Conservation (phyloP, 2,113 vertebrate genomes). For the Ceyx margarethae region DNA sequence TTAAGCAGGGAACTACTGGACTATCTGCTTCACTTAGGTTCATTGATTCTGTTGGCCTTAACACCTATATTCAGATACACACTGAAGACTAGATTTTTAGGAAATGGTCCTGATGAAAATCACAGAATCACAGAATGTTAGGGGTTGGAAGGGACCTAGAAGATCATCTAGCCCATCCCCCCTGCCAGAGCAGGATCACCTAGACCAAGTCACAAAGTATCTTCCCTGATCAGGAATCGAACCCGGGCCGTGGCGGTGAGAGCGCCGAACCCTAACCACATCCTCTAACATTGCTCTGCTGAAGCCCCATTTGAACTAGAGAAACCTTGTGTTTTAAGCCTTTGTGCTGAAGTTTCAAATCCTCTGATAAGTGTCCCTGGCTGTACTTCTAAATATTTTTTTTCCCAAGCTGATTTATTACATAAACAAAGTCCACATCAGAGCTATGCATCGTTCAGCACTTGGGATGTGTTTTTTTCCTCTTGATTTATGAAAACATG, state of each 20-base stretch:
- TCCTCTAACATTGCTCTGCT: neutral
- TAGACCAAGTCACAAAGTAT: too few species aligned
- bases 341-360: conserved; percentile 34
- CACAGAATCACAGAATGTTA: too few species aligned
- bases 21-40: neutral
- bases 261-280: too few species aligned
- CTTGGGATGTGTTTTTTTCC: conserved; percentile 15
- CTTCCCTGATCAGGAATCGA: too few species aligned
- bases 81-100: neutral
- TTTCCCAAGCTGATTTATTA: conserved; percentile 36
- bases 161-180: too few species aligned
- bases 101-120: neutral
- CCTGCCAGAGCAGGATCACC: too few species aligned
- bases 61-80: neutral
- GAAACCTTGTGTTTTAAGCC: neutral
- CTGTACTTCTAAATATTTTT: neutral
- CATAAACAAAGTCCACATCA: conserved; percentile 36
- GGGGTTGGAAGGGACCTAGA: too few species aligned
- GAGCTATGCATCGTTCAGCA: neutral
- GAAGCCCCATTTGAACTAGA: conserved; percentile 18
- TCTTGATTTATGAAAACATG: conserved; percentile 22
- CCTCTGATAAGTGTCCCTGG: conserved; percentile 1
- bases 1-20: neutral
- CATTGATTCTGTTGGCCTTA: neutral
- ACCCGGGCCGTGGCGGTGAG: too few species aligned